Conservation (phyloP, 2,888 invertebrate genomes). For the Quadriops clusia region DNA sequence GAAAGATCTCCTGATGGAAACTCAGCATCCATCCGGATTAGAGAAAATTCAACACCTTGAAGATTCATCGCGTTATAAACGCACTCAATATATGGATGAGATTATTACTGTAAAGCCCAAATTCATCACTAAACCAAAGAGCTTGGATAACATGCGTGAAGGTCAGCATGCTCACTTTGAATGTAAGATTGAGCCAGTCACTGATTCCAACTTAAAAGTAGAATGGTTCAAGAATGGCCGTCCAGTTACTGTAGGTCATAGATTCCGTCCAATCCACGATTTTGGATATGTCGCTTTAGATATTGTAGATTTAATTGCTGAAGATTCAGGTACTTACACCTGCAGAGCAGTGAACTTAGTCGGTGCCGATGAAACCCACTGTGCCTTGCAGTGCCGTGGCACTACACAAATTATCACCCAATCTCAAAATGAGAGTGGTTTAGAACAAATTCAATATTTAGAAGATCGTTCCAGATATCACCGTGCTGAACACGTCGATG, state of each 20-base stretch:
- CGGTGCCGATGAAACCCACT: slow-evolving; percentile 78
- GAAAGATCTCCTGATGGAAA: slow-evolving; percentile 76
- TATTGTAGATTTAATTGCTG: slow-evolving; percentile 89
- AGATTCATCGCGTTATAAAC: slow-evolving; percentile 74
- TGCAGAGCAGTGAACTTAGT: slow-evolving; percentile 84
- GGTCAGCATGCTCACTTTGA: slow-evolving; percentile 94
- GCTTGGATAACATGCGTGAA: slow-evolving; percentile 72
- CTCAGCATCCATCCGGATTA: slow-evolving; percentile 81
- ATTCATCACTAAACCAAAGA: slow-evolving; percentile 81
- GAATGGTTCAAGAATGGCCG: slow-evolving; percentile 95
- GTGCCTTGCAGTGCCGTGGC: slow-evolving; percentile 59
- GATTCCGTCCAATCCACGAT: slow-evolving; percentile 94
- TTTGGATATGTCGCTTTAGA: slow-evolving; percentile 98
- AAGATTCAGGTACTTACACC: slow-evolving; percentile 90
- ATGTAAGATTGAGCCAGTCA: slow-evolving; percentile 92
- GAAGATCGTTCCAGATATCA: slow-evolving; percentile 75
- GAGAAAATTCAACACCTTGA: slow-evolving; percentile 88
- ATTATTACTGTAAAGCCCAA: slow-evolving; percentile 70
- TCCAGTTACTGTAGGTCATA: slow-evolving; percentile 86
- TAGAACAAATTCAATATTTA: slow-evolving; percentile 80
- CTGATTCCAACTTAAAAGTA: slow-evolving; percentile 90
- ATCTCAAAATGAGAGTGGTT: slow-evolving; percentile 77
- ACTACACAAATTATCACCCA: slow-evolving; percentile 71
- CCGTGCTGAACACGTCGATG: slow-evolving; percentile 63
- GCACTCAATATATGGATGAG: slow-evolving; percentile 71